phyloP scores from a whole-genome alignment of 2,113 vertebrate genomes.

The Taurulus bubalis region DNA sequence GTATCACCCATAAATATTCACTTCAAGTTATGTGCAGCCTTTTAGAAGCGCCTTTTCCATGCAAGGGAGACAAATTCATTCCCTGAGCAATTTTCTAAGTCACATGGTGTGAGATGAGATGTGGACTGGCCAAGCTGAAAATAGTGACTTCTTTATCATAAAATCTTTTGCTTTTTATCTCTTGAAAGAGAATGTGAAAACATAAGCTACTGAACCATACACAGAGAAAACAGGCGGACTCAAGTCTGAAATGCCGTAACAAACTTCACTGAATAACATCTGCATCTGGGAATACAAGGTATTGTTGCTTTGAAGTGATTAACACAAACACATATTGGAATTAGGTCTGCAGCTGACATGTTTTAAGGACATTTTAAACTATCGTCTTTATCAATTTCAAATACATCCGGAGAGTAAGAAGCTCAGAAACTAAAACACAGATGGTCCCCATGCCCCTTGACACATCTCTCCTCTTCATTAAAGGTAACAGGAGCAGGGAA shows the following conservation, averaged over 20 bases:
- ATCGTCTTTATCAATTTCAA: slow-evolving; percentile 42
- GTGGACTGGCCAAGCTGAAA: slow-evolving; percentile 24
- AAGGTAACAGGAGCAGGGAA: slow-evolving; percentile 69
- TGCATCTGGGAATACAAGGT: slow-evolving; percentile 4
- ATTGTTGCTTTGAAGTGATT: slow-evolving; percentile 33
- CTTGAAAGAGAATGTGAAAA: slow-evolving; percentile 45
- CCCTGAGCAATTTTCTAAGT: slow-evolving; percentile 26
- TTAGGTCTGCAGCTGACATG: slow-evolving; percentile 26
- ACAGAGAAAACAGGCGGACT: slow-evolving; percentile 5
- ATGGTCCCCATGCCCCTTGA: slow-evolving; percentile 46
- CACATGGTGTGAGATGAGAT: slow-evolving; percentile 30
- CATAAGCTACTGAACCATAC: slow-evolving; percentile 2
- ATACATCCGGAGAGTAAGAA: slow-evolving; percentile 24
- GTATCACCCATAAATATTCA: slow-evolving; percentile 72
- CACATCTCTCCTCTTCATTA: slow-evolving; percentile 76
- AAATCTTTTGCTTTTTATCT: slow-evolving; percentile 21
- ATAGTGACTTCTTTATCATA: slow-evolving; percentile 21
- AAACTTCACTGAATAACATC: slow-evolving; percentile 22
- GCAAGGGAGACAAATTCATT: slow-evolving; percentile 31
- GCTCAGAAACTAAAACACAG: slow-evolving; percentile 22
- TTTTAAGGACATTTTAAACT: slow-evolving; percentile 40
- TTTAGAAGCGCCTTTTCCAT: slow-evolving; percentile 10
- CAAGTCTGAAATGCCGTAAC: slow-evolving; percentile 11
- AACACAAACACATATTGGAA: slow-evolving; percentile 30
- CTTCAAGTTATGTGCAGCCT: slow-evolving; percentile 33